Evolutionary conservation across 2,888 invertebrate genomes (phyloP).

Genomic region (Boloria selene): DNA sequence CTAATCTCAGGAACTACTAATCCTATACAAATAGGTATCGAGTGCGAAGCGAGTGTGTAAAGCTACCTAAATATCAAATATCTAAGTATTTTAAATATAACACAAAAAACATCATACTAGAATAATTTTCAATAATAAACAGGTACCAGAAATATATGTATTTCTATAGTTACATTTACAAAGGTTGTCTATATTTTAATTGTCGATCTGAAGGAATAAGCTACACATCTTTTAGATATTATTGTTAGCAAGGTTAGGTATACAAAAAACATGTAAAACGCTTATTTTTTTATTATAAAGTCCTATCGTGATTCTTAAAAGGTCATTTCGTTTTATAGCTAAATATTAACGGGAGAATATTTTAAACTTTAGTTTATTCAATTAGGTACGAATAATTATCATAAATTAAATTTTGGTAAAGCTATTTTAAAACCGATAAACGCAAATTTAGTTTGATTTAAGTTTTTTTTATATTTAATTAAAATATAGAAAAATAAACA

Average conservation of each 20-base stretch:
- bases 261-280: conserved; percentile 45
- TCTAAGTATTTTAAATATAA: too few species aligned
- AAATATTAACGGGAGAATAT: conserved; percentile 22
- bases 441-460: too few species aligned
- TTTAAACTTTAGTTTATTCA: conserved; percentile 18
- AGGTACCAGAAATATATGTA: neutral
- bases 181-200: conserved; percentile 5
- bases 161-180: neutral
- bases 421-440: too few species aligned
- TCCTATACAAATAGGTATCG: too few species aligned
- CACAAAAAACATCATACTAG: too few species aligned
- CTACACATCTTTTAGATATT: conserved; percentile 40
- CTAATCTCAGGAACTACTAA: too few species aligned
- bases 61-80: too few species aligned
- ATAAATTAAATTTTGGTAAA: conserved; percentile 9
- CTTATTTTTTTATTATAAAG: conserved; percentile 42
- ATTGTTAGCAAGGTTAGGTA: conserved; percentile 47
- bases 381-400: conserved; percentile 19
- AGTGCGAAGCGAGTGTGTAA: too few species aligned
- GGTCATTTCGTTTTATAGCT: conserved; percentile 41
- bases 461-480: too few species aligned
- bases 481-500: too few species aligned
- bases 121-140: too few species aligned
- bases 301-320: conserved; percentile 46
- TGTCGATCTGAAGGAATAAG: conserved; percentile 25